Evolutionary conservation across 1,140 invertebrate species (phyloP).

Genomic region (Macrotrachela quadricornifera): DNA sequence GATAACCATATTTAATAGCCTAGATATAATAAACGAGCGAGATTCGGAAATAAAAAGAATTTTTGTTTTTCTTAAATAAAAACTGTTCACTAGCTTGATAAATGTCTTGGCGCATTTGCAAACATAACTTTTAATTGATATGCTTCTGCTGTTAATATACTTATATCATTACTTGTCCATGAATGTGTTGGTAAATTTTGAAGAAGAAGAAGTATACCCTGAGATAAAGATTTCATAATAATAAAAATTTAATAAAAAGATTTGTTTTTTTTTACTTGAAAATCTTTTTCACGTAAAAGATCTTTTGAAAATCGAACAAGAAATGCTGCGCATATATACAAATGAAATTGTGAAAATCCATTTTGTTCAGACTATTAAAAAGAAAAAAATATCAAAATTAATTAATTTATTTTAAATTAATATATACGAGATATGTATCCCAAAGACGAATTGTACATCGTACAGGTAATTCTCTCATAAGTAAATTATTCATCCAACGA

Average conservation of each 20-base stretch:
- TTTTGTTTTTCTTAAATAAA: too few species aligned
- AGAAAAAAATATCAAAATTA: background rate
- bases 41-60: too few species aligned
- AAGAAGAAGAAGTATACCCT: conserved; percentile 81
- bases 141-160: conserved; percentile 80
- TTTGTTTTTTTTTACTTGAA: conserved; percentile 46
- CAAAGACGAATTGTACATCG: conserved; percentile 90
- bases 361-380: conserved; percentile 52
- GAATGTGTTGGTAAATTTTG: conserved; percentile 94
- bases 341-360: conserved; percentile 83
- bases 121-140: conserved; percentile 89
- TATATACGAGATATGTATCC: conserved; percentile 78
- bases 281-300: conserved; percentile 71
- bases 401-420: background rate
- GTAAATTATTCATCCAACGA: conserved; percentile 99
- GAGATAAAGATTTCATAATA: background rate
- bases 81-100: too few species aligned
- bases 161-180: conserved; percentile 82
- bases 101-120: conserved; percentile 82
- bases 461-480: conserved; percentile 86
- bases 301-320: conserved; percentile 77
- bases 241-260: background rate
- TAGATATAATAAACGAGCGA: too few species aligned
- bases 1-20: too few species aligned
- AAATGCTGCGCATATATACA: conserved; percentile 96